Evolutionary conservation across 2,888 invertebrate species (phyloP), one percentile per base, ranked within the genome.

Genomic region (Lepetodrilus schrolli): DNA sequence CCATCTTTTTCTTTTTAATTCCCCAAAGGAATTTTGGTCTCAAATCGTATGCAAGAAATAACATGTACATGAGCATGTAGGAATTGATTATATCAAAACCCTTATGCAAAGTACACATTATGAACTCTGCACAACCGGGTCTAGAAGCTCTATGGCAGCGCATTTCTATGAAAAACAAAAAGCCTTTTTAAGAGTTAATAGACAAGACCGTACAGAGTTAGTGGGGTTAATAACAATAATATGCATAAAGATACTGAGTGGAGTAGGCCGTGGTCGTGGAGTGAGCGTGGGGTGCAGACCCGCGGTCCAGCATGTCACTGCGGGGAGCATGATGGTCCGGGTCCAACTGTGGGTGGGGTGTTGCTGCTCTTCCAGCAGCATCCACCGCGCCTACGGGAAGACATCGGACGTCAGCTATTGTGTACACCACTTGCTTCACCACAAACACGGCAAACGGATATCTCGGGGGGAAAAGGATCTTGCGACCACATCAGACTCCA

Each of bases 261-360:
- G 17, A 26, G 26, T 21, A n/a, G 43, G 68, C 47, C 13, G 10
- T 38, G 37, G 20, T 23, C 5, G 68, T 68, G 10, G n/a, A 13
- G 50, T 51, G 38, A 48, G 66, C 20, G 65, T 36, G 23, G 68
- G 43, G 71, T 75, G 74, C 74, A 82, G 74, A 78, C 78, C 76
- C 69, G 58, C 50, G 74, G 73, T 82, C 83, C 83, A 81, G 77
- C 83, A 81, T 82, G 83, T 82, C 83, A 83, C 77, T 74, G 48
- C 73, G 68, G 75, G 78, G 70, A 74, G 72, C 50, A 68, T 8
- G 68, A 47, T 30, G 26, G 43, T 34, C 68, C 23, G 47, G 1
- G 17, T 68, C 47, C 20, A 43, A n/a, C n/a, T 17, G 17, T 7
- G 26, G 34, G 30, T 58, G 23, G 10, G 23, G 58, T 58, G 58